These are phyloP conservation scores for Hassar affinis DNA, from an alignment of 2,113 vertebrate genomes.

Conservation along the genomic window DNA sequence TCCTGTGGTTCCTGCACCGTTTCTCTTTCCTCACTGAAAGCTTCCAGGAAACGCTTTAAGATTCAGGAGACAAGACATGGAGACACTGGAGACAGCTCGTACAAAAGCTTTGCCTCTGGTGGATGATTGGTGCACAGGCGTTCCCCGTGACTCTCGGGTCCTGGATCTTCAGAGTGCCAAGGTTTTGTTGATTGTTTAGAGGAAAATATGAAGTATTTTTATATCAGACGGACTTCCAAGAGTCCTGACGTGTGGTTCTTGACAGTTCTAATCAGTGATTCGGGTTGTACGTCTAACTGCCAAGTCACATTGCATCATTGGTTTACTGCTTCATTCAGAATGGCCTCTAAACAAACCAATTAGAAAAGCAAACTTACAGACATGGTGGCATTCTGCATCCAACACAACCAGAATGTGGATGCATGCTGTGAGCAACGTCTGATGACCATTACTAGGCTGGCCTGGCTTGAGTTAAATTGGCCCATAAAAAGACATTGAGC, in stretches of 20 bases:
- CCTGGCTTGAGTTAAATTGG: background rate
- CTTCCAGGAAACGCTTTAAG: slow-evolving; percentile 13
- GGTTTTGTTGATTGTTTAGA: background rate
- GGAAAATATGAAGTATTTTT: slow-evolving; percentile 12
- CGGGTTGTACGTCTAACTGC: background rate
- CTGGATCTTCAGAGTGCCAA: background rate
- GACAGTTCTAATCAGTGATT: slow-evolving; percentile 17
- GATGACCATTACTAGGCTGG: background rate
- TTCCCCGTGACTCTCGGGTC: background rate
- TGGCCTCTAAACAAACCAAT: slow-evolving; percentile 68
- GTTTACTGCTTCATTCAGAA: slow-evolving; percentile 48
- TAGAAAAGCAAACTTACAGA: slow-evolving; percentile 62
- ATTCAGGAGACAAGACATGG: slow-evolving; percentile 10
- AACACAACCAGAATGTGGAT: slow-evolving; percentile 61
- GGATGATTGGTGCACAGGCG: background rate
- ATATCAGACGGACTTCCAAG: background rate
- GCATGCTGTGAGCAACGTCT: slow-evolving; percentile 50
- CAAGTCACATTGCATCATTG: slow-evolving; percentile 20
- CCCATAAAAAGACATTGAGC: background rate
- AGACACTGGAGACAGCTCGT: background rate
- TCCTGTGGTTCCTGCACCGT: slow-evolving; percentile 56
- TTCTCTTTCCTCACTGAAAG: slow-evolving; percentile 26
- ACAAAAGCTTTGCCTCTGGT: background rate
- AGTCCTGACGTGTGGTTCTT: background rate
- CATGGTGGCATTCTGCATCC: slow-evolving; percentile 59